A percentile compares a stretch with the other conserved stretches of the same genome.
Conservation (phyloP, 2,113 vertebrate species). For the Vulpes ferrilata region DNA sequence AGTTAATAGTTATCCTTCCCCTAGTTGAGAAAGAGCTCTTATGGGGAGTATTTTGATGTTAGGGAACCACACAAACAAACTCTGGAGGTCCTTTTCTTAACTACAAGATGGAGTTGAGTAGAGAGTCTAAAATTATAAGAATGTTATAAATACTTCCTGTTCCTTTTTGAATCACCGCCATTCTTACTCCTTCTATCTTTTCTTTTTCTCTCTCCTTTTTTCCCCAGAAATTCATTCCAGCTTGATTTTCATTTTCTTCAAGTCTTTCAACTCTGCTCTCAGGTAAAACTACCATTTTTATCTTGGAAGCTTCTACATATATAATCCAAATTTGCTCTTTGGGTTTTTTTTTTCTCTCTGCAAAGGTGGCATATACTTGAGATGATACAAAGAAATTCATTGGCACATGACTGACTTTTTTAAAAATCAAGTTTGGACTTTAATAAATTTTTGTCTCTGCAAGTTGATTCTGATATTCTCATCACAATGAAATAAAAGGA, state of each 20-base stretch:
- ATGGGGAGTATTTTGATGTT: background rate
- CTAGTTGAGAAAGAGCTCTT: background rate
- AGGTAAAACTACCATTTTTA: constrained; percentile 1
- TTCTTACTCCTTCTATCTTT: background rate
- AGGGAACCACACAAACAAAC: background rate
- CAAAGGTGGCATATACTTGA: background rate
- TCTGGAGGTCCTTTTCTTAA: background rate
- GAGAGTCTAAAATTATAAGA: background rate
- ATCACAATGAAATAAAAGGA: background rate
- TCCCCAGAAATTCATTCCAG: background rate
- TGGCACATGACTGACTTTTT: background rate
- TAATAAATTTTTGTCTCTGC: background rate
- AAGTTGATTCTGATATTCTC: constrained; percentile 15
- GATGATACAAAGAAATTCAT: background rate
- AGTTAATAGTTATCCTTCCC: background rate
- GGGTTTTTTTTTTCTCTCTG: background rate
- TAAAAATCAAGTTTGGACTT: background rate
- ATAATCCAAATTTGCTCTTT: background rate
- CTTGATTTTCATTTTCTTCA: background rate
- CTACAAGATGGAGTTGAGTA: background rate
- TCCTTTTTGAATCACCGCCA: background rate
- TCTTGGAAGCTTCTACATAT: background rate
- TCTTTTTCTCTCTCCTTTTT: background rate
- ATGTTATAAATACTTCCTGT: background rate
- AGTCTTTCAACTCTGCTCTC: background rate